Conservation (phyloP, 2,113 vertebrate genomes). For the Rhinolophus sinicus region DNA sequence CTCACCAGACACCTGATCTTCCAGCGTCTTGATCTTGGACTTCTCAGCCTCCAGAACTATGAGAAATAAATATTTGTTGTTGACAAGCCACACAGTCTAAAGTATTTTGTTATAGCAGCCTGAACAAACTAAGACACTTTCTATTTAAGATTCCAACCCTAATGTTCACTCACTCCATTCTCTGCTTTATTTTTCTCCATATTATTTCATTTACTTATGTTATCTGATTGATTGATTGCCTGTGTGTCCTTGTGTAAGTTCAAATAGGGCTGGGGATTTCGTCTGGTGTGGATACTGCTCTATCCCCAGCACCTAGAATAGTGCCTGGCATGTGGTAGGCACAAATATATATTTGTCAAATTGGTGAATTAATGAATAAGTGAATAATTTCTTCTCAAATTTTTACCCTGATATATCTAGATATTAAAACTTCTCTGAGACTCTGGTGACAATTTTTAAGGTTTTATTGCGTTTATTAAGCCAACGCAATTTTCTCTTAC, state of each 20-base stretch:
- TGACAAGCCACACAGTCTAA: background rate
- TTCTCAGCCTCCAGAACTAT: background rate
- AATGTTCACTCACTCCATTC: background rate
- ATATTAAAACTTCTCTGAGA: background rate
- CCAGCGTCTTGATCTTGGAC: background rate
- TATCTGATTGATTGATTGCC: background rate
- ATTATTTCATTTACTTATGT: background rate
- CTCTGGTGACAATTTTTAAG: background rate
- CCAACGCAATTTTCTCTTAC: background rate
- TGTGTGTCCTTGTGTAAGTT: background rate
- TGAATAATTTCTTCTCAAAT: background rate
- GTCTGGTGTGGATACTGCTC: background rate
- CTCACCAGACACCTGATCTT: background rate
- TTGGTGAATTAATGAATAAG: background rate
- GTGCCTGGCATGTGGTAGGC: background rate
- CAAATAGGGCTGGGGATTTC: background rate
- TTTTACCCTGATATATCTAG: background rate
- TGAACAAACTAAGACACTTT: background rate
- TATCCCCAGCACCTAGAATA: background rate
- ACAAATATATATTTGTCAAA: background rate
- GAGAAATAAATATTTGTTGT: background rate
- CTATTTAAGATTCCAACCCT: background rate
- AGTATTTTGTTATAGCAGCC: background rate
- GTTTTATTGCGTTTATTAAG: background rate
- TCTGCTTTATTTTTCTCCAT: background rate